Base-by-base conservation (phyloP, 2,797 vertebrate genomes). In the Rhinella marina region DNA sequence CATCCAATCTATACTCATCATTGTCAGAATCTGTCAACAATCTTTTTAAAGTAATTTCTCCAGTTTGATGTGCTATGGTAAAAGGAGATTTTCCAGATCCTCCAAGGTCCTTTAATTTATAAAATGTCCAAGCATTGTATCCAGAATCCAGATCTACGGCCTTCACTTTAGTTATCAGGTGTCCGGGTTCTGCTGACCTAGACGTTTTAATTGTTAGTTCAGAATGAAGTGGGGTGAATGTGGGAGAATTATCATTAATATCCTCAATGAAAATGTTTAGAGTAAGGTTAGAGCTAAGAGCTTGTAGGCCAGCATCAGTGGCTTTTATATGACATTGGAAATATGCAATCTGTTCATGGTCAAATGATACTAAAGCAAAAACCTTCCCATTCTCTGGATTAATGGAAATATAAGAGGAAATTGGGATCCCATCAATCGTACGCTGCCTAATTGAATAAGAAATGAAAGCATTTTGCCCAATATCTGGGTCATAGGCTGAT, bases 281-380 rank as follows among this genome's bases (percentile, higher is more conserved):
- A 3, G 85, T 87, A 12, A 87, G 61, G 29, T 87, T 87, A 10
- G 83, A 94, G 90, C 94, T 94, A 52, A 94, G 92, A 0, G 94
- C 92, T 10, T 96, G 95, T 70, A 95, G 91, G 0, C 96, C 96
- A 0, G 94, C 94, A 85, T 97, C 96, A 78, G 95, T 93, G 32
- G 96, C 96, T 91, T 95, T 96, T 32, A 97, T 92, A 90, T 96
- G 95, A 92, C 96, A 96, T 90, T 96, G 96, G 91, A 96, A 95
- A 91, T 96, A 95, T 68, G 93, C 92, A 72, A 96, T 90, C 89
- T 95, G 92, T 90, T 97, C 96, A 88, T 96, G 96, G 91, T 96
- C 96, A 78, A 97, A 96, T 3, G 96, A 92, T 81, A 93, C 93
- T 68, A 96, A 91, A 9, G 96, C 95, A 32, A 95, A 96, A 32